phyloP scores from a whole-genome alignment of 2,797 vertebrate genomes.

The Phylloscopus collybita region DNA sequence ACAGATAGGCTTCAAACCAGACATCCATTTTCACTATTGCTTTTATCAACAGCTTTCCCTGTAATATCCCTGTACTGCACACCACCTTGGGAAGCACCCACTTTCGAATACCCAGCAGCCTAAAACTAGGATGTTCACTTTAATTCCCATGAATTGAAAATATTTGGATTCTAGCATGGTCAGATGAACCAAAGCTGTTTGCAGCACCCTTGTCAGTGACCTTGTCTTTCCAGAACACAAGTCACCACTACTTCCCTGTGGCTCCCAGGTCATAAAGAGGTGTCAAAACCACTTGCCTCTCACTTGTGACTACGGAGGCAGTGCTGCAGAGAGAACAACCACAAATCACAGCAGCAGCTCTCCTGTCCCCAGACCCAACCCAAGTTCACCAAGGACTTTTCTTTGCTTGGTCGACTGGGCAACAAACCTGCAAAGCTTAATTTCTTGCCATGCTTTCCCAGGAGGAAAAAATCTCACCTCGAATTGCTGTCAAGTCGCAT shows the following conservation, averaged over 20 bases:
- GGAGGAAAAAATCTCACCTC: constrained; percentile 63
- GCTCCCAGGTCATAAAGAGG: constrained; percentile 37
- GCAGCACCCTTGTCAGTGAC: neutral
- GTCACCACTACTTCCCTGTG: neutral
- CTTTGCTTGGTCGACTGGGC: constrained; percentile 25
- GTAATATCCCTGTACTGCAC: neutral
- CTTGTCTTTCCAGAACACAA: constrained; percentile 21
- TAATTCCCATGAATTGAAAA: neutral
- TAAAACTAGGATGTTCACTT: neutral
- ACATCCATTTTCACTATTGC: constrained; percentile 23
- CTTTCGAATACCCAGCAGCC: neutral
- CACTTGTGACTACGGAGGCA: neutral
- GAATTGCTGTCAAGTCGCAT: constrained; percentile 52
- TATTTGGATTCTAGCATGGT: neutral
- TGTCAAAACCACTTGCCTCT: constrained; percentile 31
- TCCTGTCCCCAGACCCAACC: neutral
- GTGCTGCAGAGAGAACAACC: neutral
- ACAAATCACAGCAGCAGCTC: constrained; percentile 24
- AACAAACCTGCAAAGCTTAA: constrained; percentile 49
- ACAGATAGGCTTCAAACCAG: constrained; percentile 37
- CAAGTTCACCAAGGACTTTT: constrained; percentile 38
- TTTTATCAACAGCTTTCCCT: neutral
- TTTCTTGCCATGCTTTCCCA: constrained; percentile 45
- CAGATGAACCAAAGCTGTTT: neutral
- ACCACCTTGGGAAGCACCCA: neutral